phyloP scores from a whole-genome alignment of 1,140 invertebrate genomes.

The Mya arenaria region DNA sequence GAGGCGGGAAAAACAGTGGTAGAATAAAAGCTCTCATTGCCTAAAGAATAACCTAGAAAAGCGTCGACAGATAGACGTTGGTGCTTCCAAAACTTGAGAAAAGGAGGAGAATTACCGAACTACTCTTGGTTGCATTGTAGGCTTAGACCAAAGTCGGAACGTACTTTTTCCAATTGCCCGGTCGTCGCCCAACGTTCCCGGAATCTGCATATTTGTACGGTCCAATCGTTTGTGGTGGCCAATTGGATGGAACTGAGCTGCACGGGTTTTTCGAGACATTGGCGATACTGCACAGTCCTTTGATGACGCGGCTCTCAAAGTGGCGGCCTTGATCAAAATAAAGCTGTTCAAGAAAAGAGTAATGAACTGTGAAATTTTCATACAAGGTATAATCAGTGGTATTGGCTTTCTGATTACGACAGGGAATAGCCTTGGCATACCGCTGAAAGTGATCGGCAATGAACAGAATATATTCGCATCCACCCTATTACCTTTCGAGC shows the following conservation, averaged over 20 bases:
- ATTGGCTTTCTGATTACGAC: neutral
- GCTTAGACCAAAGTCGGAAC: too few species aligned
- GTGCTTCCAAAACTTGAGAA: too few species aligned
- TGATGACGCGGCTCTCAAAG: neutral
- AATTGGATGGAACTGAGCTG: neutral
- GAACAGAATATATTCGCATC: neutral
- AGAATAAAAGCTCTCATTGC: too few species aligned
- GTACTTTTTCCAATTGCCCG: too few species aligned
- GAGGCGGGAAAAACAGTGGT: too few species aligned
- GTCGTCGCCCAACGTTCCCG: too few species aligned
- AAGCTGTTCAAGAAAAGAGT: neutral
- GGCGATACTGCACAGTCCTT: neutral
- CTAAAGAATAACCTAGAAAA: too few species aligned
- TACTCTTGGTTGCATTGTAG: too few species aligned
- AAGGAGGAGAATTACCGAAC: too few species aligned
- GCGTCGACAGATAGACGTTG: too few species aligned
- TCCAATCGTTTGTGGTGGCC: too few species aligned
- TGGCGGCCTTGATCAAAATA: neutral
- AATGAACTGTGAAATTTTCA: neutral
- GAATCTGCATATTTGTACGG: too few species aligned
- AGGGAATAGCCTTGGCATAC: conserved; percentile 11
- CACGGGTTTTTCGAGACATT: neutral
- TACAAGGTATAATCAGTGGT: neutral
- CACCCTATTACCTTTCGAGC: neutral
- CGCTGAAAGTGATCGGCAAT: neutral